Percentiles rank a stretch among this genome's conserved stretches.
phyloP scores from a whole-genome alignment of 1,140 invertebrate genomes.

The Meloidogyne chitwoodi region DNA sequence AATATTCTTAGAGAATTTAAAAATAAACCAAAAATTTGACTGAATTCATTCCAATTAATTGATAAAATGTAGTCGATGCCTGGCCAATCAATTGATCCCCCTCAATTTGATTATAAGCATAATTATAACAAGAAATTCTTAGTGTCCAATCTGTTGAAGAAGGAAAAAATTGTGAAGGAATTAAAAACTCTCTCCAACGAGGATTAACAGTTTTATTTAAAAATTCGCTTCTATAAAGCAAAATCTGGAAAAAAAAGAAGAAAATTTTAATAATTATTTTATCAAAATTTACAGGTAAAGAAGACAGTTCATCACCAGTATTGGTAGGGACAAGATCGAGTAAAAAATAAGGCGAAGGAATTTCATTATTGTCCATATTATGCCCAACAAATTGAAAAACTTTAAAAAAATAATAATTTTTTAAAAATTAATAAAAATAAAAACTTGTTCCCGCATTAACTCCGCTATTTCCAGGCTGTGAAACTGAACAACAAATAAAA shows the following conservation, averaged over 20 bases:
- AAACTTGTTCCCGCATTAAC: conserved; percentile 15
- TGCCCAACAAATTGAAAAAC: conserved; percentile 34
- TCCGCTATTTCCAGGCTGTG: neutral
- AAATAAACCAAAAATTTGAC: conserved; percentile 42
- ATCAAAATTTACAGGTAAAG: neutral
- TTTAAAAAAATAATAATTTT: neutral
- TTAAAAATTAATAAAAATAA: neutral
- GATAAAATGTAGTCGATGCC: conserved; percentile 42
- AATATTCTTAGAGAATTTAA: conserved; percentile 5
- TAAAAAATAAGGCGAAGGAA: conserved; percentile 39
- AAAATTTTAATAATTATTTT: conserved; percentile 14
- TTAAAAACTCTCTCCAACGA: conserved; percentile 37
- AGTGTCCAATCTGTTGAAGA: conserved; percentile 40
- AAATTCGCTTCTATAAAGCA: conserved; percentile 43
- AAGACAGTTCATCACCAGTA: conserved; percentile 7
- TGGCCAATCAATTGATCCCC: conserved; percentile 38
- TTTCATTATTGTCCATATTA: conserved; percentile 20
- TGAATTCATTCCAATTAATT: conserved; percentile 25
- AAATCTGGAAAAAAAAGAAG: conserved; percentile 34
- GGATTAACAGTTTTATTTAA: conserved; percentile 24
- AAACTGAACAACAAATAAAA: neutral
- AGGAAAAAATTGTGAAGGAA: conserved; percentile 44
- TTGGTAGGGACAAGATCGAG: conserved; percentile 34
- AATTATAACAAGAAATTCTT: conserved; percentile 39
- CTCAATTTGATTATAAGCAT: conserved; percentile 29